phyloP scores from a whole-genome alignment of 2,888 invertebrate genomes.

The Caenorhabditis drosophilae region DNA sequence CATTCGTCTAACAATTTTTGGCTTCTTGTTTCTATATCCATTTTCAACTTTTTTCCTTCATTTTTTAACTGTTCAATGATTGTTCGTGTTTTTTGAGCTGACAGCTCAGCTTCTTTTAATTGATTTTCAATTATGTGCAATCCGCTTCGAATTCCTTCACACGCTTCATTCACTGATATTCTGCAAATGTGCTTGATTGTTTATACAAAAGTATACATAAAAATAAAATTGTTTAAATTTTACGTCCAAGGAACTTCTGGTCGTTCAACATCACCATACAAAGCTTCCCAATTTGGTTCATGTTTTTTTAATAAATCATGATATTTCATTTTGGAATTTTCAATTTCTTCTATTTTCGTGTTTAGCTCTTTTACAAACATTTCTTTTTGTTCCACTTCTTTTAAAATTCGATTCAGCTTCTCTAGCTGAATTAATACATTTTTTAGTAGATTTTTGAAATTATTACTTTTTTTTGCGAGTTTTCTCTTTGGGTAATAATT shows the following conservation, averaged over 20 bases:
- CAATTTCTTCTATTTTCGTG: slow-evolving; percentile 4
- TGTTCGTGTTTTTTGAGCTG: slow-evolving; percentile 12
- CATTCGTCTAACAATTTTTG: slow-evolving; percentile 21
- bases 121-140: slow-evolving; percentile 13
- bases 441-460: neutral
- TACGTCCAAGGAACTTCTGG: slow-evolving; percentile 19
- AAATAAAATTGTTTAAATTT: neutral
- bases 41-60: slow-evolving; percentile 13
- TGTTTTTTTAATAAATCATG: slow-evolving; percentile 19
- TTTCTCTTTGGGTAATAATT: slow-evolving; percentile 3
- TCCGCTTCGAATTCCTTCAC: slow-evolving; percentile 6
- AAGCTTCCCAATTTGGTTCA: slow-evolving; percentile 13
- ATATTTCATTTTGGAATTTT: slow-evolving; percentile 4
- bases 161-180: neutral
- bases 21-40: slow-evolving; percentile 2
- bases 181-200: no score
- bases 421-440: slow-evolving; percentile 10
- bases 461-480: slow-evolving; percentile 10
- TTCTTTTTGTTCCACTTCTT: slow-evolving; percentile 18
- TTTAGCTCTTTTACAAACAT: slow-evolving; percentile 27
- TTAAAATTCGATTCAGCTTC: slow-evolving; percentile 12
- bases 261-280: slow-evolving; percentile 9
- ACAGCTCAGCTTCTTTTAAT: slow-evolving; percentile 12
- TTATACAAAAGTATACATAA: no score
- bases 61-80: slow-evolving; percentile 11